A percentile compares a stretch with the other conserved stretches of the same genome.
Evolutionary conservation across 2,888 invertebrate genomes (phyloP).

Genomic region (Trissonchulus sp.): DNA sequence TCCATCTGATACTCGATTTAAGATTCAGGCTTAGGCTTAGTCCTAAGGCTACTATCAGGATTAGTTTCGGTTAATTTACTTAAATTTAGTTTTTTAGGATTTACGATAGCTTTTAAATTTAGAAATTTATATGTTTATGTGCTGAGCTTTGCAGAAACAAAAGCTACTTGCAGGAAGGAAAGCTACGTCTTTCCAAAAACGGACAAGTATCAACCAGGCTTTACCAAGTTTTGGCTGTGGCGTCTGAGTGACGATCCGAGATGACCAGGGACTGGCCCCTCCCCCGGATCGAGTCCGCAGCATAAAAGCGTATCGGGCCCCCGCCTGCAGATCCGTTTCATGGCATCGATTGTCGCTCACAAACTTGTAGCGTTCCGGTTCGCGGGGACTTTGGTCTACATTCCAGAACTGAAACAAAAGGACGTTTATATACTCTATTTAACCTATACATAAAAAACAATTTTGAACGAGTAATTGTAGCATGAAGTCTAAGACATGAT

Average conservation of each 20-base stretch:
- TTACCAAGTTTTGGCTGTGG: too few species aligned
- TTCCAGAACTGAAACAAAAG: conserved; percentile 33
- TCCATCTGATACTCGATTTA: too few species aligned
- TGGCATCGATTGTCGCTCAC: neutral
- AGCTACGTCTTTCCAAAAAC: too few species aligned
- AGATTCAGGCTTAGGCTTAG: too few species aligned
- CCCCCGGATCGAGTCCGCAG: conserved; percentile 45
- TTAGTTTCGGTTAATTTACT: too few species aligned
- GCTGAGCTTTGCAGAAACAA: too few species aligned
- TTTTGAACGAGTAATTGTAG: neutral
- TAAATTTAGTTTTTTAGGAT: too few species aligned
- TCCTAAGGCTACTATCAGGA: too few species aligned
- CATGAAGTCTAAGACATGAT: neutral
- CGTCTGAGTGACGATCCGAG: conserved; percentile 29
- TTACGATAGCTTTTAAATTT: too few species aligned
- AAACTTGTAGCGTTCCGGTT: conserved; percentile 23
- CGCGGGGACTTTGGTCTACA: conserved; percentile 27
- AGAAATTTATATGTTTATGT: too few species aligned
- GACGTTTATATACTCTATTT: conserved; percentile 5
- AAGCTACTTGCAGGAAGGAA: too few species aligned
- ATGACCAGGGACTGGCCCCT: conserved; percentile 48
- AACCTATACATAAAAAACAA: conserved; percentile 28
- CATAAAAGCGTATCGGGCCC: conserved; percentile 23
- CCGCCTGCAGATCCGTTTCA: conserved; percentile 10
- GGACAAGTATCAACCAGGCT: too few species aligned